Base-by-base conservation (phyloP, 2,797 vertebrate genomes). In the Hipposideros larvatus region DNA sequence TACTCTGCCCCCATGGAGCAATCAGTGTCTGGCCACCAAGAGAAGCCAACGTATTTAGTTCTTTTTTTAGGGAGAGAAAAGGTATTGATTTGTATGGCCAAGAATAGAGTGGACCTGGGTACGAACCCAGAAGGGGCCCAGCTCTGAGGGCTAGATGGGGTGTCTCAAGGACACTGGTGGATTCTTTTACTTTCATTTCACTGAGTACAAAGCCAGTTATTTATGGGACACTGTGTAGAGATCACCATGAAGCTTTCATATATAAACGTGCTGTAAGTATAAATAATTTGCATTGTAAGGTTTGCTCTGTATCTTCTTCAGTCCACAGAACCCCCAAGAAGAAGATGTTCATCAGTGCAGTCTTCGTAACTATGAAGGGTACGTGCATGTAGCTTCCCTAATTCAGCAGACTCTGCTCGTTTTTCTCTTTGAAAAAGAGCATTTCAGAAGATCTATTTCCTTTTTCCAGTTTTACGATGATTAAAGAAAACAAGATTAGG, bases 361-460 rank as follows among this genome's bases (percentile, higher is more conserved):
- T 46, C 68, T 85, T 75, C 31, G 1, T 68, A 31, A 80, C 26
- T 43, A 8, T 11, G 85, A 84, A 78, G 22, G 57, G n/a, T 4
- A 66, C 65, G 51, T 4, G 1, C 34, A 43, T 43, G 89, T 55
- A 65, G 46, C 65, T 71, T 74, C 53, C 15, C 74, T 66, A 41
- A 91, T 37, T 59, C 16, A 61, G 37, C 28, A 51, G 9, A 46
- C 18, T 46, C 65, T 53, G 13, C 4, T 87, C 51, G 70, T 70
- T n/a, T 37, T 93, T 88, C 63, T 85, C 82, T 75, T 61, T 57
- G 41, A 93, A 70, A 87, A 80, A 90, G 26, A 71, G 8, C 16
- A 9, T 87, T 80, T 89, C 83, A 87, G 90, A 94, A 83, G 53
- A 5, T 5, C 51, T 18, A 79, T 93, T 43, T 94, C 70, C 24